Evolutionary conservation across 1,140 invertebrate genomes (phyloP).

Genomic region (Drosophila fuyamai): DNA sequence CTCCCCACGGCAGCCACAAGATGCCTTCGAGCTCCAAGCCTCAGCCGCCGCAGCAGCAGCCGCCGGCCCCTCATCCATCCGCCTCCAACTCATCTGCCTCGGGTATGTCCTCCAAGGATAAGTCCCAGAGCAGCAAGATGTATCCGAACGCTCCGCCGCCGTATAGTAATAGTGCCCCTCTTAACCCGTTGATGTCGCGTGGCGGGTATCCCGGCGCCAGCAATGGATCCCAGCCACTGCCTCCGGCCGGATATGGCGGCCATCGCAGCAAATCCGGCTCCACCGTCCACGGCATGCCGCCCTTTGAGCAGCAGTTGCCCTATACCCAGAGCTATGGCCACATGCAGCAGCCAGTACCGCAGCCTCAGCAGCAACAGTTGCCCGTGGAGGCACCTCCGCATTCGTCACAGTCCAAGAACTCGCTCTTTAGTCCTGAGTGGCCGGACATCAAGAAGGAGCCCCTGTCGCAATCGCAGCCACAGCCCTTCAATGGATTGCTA

Average conservation of each 20-base stretch:
- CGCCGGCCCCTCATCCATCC: constrained; percentile 37
- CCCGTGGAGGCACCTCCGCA: constrained; percentile 16
- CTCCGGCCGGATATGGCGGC: constrained; percentile 39
- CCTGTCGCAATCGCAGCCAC: constrained; percentile 5
- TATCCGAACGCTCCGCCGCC: constrained; percentile 71
- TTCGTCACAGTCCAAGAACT: constrained; percentile 56
- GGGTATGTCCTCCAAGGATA: constrained; percentile 64
- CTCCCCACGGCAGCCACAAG: constrained; percentile 61
- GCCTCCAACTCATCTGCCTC: constrained; percentile 45
- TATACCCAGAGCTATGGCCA: constrained; percentile 67
- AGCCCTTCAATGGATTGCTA: constrained; percentile 64
- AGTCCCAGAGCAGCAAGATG: constrained; percentile 63
- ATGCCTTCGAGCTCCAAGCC: constrained; percentile 62
- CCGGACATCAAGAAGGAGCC: constrained; percentile 70
- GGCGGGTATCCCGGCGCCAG: constrained; percentile 56
- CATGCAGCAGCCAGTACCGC: constrained; percentile 52
- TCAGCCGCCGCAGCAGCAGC: constrained; percentile 38
- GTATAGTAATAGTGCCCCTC: constrained; percentile 55
- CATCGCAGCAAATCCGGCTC: constrained; percentile 74
- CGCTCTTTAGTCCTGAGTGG: constrained; percentile 82
- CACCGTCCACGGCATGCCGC: constrained; percentile 73
- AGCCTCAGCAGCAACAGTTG: constrained; percentile 32
- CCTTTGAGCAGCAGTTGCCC: constrained; percentile 66
- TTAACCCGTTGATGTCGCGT: constrained; percentile 64
- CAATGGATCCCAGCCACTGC: constrained; percentile 40